Percentiles rank a stretch among this genome's conserved stretches.
Evolutionary conservation across 2,797 vertebrate genomes (phyloP).

Genomic region (Microctenopoma steveboyesi): DNA sequence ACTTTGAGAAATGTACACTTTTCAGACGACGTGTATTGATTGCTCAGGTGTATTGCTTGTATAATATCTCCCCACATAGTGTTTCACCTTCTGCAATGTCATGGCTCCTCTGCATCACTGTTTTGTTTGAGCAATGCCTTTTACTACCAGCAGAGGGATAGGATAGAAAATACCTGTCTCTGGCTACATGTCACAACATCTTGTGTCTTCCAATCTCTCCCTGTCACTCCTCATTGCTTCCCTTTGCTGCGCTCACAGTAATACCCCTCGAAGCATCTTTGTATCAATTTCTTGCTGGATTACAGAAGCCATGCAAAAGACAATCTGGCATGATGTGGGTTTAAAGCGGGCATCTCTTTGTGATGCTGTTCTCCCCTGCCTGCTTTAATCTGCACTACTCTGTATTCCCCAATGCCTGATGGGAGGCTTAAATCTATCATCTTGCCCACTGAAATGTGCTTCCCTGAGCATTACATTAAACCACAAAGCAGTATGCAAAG

Average conservation of each 20-base stretch:
- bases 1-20: constrained; percentile 64
- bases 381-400: constrained; percentile 78
- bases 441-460: constrained; percentile 80
- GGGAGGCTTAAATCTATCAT: constrained; percentile 84
- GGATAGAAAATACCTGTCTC: constrained; percentile 72
- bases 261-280: constrained; percentile 77
- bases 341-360: constrained; percentile 78
- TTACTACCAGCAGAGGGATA: constrained; percentile 50
- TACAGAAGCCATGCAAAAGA: constrained; percentile 79
- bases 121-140: constrained; percentile 56
- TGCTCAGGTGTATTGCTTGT: constrained; percentile 60
- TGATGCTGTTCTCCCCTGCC: constrained; percentile 73
- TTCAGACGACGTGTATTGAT: constrained; percentile 65
- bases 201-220: constrained; percentile 69
- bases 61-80: constrained; percentile 62
- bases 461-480: constrained; percentile 79
- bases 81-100: constrained; percentile 81
- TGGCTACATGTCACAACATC: constrained; percentile 72
- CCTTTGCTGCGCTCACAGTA: constrained; percentile 61
- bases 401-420: constrained; percentile 81
- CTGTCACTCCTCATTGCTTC: constrained; percentile 76
- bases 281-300: constrained; percentile 82
- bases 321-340: constrained; percentile 79
- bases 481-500: constrained; percentile 61
- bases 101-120: constrained; percentile 65